Evolutionary conservation across 2,797 vertebrate genomes (phyloP), one percentile per base, ranked within the genome.

Genomic region (Varecia variegata): DNA sequence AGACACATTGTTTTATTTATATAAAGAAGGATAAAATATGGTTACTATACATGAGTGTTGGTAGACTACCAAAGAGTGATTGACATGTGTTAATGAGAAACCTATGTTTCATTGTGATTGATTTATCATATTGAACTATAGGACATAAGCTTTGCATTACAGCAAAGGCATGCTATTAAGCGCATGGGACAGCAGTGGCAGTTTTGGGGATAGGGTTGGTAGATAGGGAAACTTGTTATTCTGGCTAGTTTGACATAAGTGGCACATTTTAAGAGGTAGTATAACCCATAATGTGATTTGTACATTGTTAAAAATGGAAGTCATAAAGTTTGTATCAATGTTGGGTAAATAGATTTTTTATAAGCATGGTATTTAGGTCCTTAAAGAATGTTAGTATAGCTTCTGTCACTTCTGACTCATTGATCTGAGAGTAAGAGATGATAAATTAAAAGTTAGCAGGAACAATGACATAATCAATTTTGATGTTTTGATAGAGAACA

Each of bases 51-150:
- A 6, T 56, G 95, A 77, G 86, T 96, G 74, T 91, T 89, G 71
- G 91, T 96, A 95, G 52, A 89, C 97, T 91, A 94, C 81, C 76
- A 56, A 71, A 87, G 65, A 79, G 27, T 97, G 97, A 98, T 77
- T 96, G 96, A 4, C 96, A 97, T 89, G 83, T 94, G 96, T 93
- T 98, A 98, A 97, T 97, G 91, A 93, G 92, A 96, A 97, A 90
- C 76, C 94, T 81, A n/a, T 96, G 94, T 90, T 95, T 96, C 85
- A 20, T 74, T 88, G 60, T 95, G 96, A 97, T 94, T 97, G 95
- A 97, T 97, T 97, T 96, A 92, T 97, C 81, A 84, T 92, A 94
- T 67, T 88, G 71, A 96, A 97, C 93, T 79, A 56, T 0, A 79
- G 38, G 52, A 68, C 94, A 97, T 97, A 96, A 52, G 87, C 50